Conservation (phyloP, 2,888 invertebrate species). For the Chalcis sispes region DNA sequence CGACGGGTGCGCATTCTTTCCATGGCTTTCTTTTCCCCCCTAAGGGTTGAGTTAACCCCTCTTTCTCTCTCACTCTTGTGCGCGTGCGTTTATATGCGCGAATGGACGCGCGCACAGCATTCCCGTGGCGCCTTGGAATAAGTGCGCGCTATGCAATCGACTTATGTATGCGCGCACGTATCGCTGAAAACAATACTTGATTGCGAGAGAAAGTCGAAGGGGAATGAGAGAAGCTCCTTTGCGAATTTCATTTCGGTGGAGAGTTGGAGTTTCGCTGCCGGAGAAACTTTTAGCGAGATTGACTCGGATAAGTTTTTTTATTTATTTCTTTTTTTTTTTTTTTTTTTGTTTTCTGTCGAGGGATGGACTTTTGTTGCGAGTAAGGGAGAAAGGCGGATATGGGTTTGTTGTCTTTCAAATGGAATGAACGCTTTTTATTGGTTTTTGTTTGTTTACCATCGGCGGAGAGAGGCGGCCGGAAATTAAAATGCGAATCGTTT, state of each 20-base stretch:
- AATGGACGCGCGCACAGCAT: conserved; percentile 18
- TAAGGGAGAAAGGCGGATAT: no score
- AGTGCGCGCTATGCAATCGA: neutral
- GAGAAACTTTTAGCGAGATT: conserved; percentile 30
- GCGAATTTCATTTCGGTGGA: conserved; percentile 21
- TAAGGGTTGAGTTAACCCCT: no score
- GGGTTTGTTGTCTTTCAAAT: no score
- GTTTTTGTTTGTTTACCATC: no score
- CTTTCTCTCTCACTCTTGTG: no score
- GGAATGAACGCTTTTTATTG: no score
- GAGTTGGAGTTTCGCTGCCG: neutral
- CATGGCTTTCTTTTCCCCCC: neutral
- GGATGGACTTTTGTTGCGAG: no score
- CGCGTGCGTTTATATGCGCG: neutral
- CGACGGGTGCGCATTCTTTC: neutral
- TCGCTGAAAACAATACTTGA: conserved; percentile 18
- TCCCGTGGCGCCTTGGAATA: conserved; percentile 28
- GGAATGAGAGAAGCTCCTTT: neutral
- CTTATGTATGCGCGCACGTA: neutral
- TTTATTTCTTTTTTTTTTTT: no score
- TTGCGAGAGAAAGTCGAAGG: neutral
- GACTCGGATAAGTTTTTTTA: neutral
- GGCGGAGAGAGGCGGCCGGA: no score
- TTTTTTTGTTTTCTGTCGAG: no score
- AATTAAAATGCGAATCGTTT: no score